phyloP scores from a whole-genome alignment of 2,888 invertebrate species.

The Trypoxylon attenuatum region DNA sequence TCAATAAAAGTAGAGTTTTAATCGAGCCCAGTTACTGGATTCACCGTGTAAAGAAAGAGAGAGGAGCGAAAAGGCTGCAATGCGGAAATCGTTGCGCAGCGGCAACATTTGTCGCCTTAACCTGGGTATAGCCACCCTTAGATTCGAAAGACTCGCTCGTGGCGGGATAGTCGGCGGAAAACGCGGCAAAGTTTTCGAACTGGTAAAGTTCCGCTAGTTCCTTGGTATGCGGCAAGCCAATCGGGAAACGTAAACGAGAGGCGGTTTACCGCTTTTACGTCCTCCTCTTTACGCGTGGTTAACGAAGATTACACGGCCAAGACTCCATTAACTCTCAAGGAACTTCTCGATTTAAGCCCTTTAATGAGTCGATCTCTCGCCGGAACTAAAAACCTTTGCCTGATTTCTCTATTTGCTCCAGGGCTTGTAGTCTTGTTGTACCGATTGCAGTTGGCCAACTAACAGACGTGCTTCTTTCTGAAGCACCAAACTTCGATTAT shows the following conservation, averaged over 20 bases:
- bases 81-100: constrained; percentile 28
- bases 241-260: constrained; percentile 6
- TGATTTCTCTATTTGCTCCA: too few relatives aligned
- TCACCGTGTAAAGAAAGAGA: too few relatives aligned
- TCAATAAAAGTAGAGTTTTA: too few relatives aligned
- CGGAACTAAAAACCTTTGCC: not conserved
- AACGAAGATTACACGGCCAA: constrained; percentile 1
- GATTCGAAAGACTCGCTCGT: constrained; percentile 4
- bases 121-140: constrained; percentile 9
- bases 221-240: not conserved
- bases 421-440: too few relatives aligned
- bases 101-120: constrained; percentile 24
- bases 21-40: too few relatives aligned
- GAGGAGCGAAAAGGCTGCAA: constrained; percentile 2
- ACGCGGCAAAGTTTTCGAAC: constrained; percentile 1
- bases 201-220: not conserved
- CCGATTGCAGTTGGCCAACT: too few relatives aligned
- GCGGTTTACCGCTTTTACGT: not conserved
- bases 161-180: constrained; percentile 13
- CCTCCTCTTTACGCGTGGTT: not conserved
- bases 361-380: not conserved
- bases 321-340: not conserved
- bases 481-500: too few relatives aligned
- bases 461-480: too few relatives aligned
- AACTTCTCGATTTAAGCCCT: not conserved